phyloP scores from a whole-genome alignment of 2,113 vertebrate genomes.

The Verasper variegatus region DNA sequence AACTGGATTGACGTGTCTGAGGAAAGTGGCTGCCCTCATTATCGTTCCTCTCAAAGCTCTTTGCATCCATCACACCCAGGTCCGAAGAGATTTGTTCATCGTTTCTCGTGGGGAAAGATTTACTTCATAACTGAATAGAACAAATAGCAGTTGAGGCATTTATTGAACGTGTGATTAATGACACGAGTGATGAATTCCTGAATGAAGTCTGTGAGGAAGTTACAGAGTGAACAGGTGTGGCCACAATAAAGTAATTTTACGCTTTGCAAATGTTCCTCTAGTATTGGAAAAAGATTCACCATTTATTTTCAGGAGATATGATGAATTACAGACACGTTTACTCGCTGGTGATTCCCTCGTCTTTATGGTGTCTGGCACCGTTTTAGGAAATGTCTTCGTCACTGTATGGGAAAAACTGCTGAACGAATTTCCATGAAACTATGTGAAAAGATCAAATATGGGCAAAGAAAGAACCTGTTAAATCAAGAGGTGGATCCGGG shows the following conservation, averaged over 20 bases:
- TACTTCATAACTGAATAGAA: neutral
- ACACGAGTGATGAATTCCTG: neutral
- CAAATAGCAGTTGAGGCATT: neutral
- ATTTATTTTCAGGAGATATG: too few relatives aligned
- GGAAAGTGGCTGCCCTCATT: slow-evolving; percentile 33
- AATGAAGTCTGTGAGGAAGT: slow-evolving; percentile 2
- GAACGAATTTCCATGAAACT: too few relatives aligned
- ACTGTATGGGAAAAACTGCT: too few relatives aligned
- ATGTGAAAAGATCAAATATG: too few relatives aligned
- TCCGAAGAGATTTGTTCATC: slow-evolving; percentile 26
- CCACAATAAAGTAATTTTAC: neutral
- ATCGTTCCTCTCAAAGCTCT: slow-evolving; percentile 23
- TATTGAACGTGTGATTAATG: neutral
- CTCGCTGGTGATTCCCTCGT: neutral
- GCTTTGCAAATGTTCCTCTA: neutral
- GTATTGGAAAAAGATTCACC: neutral
- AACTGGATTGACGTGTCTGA: neutral
- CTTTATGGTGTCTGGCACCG: neutral
- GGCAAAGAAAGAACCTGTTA: too few relatives aligned
- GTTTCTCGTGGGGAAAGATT: neutral
- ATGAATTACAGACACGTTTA: neutral
- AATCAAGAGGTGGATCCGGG: too few relatives aligned
- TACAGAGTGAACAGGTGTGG: slow-evolving; percentile 7
- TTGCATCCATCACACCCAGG: slow-evolving; percentile 36
- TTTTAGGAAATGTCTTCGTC: too few relatives aligned